These are phyloP conservation scores for Torymus tubicola DNA, from an alignment of 2,888 invertebrate species.

Conservation along the genomic window DNA sequence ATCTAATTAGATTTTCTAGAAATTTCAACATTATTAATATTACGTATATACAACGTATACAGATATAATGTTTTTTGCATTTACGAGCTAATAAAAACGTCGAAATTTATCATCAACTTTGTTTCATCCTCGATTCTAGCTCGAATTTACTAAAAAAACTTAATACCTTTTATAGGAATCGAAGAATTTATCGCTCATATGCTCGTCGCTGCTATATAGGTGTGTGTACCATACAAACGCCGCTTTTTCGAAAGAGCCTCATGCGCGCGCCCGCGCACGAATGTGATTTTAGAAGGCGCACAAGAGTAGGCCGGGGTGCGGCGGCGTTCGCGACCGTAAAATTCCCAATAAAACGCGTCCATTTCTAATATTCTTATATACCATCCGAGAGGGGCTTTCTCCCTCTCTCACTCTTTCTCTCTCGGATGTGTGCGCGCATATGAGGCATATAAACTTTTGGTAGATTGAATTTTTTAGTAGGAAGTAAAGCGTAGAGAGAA, in stretches of 20 bases:
- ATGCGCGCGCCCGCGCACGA: not conserved
- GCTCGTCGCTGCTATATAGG: not conserved
- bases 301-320: slow-evolving; percentile 49
- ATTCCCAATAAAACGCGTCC: slow-evolving; percentile 67
- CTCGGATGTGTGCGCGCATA: slow-evolving; percentile 12
- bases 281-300: slow-evolving; percentile 42
- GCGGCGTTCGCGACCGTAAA: slow-evolving; percentile 64
- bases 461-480: slow-evolving; percentile 68
- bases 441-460: slow-evolving; percentile 66
- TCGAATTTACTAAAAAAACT: slow-evolving; percentile 12
- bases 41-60: no score
- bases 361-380: slow-evolving; percentile 68
- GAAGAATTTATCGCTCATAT: slow-evolving; percentile 31
- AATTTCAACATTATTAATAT: no score
- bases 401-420: slow-evolving; percentile 7
- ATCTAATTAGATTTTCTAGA: no score
- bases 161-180: slow-evolving; percentile 37
- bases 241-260: slow-evolving; percentile 11
- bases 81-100: no score
- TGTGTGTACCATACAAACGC: no score
- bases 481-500: slow-evolving; percentile 32
- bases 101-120: slow-evolving; percentile 17
- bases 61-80: no score
- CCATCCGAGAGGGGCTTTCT: slow-evolving; percentile 56
- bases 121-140: not conserved